These are phyloP conservation scores for Pseudorectes ferrugineus DNA, from an alignment of 2,113 vertebrate genomes.

Conservation along the genomic window DNA sequence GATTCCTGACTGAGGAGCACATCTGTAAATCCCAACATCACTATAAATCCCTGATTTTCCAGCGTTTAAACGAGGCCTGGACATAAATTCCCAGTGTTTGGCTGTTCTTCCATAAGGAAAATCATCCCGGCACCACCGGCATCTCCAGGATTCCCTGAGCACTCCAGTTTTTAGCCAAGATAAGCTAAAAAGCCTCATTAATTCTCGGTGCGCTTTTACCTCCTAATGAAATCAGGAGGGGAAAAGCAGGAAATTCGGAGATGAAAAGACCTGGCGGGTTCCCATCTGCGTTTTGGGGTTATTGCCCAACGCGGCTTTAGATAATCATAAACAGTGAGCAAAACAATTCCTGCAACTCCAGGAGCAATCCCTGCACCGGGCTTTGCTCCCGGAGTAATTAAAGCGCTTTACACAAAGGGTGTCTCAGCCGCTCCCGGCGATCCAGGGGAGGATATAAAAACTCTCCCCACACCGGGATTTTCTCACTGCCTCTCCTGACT, in stretches of 20 bases:
- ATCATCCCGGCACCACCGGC: rapidly evolving
- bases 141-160: not conserved
- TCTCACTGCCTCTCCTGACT: not conserved
- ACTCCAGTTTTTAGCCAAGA: not conserved
- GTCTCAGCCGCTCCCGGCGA: not conserved
- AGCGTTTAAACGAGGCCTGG: not conserved
- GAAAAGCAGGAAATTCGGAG: not conserved
- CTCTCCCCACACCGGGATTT: rapidly evolving
- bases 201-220: not conserved
- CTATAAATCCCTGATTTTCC: not conserved
- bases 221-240: not conserved
- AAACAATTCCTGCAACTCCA: constrained; percentile 2
- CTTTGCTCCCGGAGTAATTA: constrained; percentile 20
- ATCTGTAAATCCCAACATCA: not conserved
- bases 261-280: not conserved
- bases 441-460: not conserved
- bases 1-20: not conserved
- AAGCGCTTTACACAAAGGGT: not conserved
- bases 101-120: not conserved
- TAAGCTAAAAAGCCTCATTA: not conserved
- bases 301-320: not conserved
- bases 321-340: not conserved
- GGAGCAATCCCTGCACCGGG: not conserved
- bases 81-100: rapidly evolving
- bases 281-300: not conserved